These are phyloP conservation scores for Heliconius cydno DNA, from an alignment of 2,888 invertebrate genomes.

Conservation along the genomic window DNA sequence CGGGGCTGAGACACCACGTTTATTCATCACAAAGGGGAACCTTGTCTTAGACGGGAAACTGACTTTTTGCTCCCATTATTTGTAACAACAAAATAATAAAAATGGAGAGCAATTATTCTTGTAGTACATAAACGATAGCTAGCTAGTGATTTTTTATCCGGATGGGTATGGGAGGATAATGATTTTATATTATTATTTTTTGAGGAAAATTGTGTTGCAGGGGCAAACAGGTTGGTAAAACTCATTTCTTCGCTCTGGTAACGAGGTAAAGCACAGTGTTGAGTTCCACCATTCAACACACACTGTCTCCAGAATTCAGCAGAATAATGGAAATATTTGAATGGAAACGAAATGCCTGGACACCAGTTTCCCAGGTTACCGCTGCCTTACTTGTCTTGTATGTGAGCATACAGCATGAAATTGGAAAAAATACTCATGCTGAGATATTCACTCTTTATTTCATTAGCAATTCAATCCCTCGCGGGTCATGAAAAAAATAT, in stretches of 20 bases:
- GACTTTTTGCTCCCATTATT: slow-evolving; percentile 20
- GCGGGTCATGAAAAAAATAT: too few relatives aligned
- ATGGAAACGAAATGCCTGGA: neutral
- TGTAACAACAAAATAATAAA: slow-evolving; percentile 24
- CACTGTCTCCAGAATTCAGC: neutral
- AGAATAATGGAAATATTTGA: neutral
- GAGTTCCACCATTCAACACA: neutral
- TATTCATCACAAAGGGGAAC: slow-evolving; percentile 26
- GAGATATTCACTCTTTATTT: neutral
- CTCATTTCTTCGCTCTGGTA: neutral
- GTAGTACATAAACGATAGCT: neutral
- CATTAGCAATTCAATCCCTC: too few relatives aligned
- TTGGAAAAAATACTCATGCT: neutral
- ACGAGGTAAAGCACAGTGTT: too few relatives aligned
- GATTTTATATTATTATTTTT: too few relatives aligned
- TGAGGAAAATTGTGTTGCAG: too few relatives aligned
- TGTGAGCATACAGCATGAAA: too few relatives aligned
- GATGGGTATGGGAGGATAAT: too few relatives aligned
- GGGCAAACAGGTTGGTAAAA: too few relatives aligned
- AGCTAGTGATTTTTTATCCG: too few relatives aligned
- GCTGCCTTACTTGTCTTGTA: neutral
- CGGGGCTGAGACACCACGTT: slow-evolving; percentile 23
- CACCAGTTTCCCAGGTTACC: neutral
- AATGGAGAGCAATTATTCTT: neutral
- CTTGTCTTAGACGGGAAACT: slow-evolving; percentile 11